Base-by-base conservation (phyloP, 2,797 vertebrate genomes). In the Melanotaenia boesemani region DNA sequence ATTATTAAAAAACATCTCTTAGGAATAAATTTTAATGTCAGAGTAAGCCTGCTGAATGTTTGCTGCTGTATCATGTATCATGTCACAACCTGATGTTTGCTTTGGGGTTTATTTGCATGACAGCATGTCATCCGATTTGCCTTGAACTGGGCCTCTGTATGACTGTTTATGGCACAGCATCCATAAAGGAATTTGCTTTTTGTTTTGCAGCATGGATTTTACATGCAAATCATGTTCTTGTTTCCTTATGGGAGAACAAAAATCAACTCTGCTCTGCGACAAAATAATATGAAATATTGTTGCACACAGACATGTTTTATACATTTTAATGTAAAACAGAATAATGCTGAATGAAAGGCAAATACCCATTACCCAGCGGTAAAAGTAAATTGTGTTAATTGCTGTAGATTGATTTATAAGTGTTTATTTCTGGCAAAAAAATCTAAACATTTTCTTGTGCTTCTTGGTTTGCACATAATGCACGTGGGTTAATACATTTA, bases 71-170 rank as follows among this genome's bases (percentile, higher is more conserved):
- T 74, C 28, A 28, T 36, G 58, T 52, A 37, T 65, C 36, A 55
- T 24, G 34, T 54, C 50, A 24, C 56, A 74, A 67, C 48, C 72
- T 59, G 20, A 74, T 71, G 65, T 80, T 85, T 83, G 70, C 56
- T 75, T 75, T 59, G 61, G 9, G 26, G 1, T 66, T 62, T 36
- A 69, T 85, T 85, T 88, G 81, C 86, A 80, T 88, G 70, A n/a
- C 50, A 44, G 13, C 39, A 55, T 82, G 50, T 80, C 13, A 69
- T 81, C 7, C 34, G 24, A 82, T 79, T 74, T 78, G 67, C 74
- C 66, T 77, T 39, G 64, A 63, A 64, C 59, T 37, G 48, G 34
- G 56, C 66, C 13, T 48, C 52, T 13, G 36, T 67, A 5, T 58
- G 64, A 74, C 50, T 56, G 63, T 63, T 62, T n/a, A 62, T 56